phyloP scores from a whole-genome alignment of 2,797 vertebrate species.

The Ateles fusciceps region DNA sequence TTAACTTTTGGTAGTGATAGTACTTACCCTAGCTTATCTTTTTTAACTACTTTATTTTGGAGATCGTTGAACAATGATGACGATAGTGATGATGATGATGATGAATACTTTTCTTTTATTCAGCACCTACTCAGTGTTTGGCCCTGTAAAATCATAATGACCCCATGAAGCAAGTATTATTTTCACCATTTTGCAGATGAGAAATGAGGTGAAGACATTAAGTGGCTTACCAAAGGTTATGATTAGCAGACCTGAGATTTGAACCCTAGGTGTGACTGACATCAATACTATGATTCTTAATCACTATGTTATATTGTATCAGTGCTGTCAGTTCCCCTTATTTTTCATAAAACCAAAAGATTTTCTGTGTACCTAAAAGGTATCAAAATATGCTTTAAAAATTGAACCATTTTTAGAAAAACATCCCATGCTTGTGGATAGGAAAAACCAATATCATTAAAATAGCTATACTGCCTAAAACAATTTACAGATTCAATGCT shows the following conservation, averaged over 20 bases:
- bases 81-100: not conserved
- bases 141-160: not conserved
- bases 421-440: too few species aligned
- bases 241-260: not conserved
- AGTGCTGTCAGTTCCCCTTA: not conserved
- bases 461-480: too few species aligned
- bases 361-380: not conserved
- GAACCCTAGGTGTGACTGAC: not conserved
- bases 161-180: not conserved
- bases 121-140: not conserved
- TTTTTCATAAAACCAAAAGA: conserved; percentile 28
- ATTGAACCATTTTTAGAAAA: too few species aligned
- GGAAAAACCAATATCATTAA: too few species aligned
- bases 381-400: conserved; percentile 13
- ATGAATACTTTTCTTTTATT: not conserved
- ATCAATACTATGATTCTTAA: not conserved
- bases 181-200: not conserved
- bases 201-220: not conserved
- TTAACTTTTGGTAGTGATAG: not conserved
- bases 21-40: not conserved
- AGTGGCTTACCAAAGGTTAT: not conserved
- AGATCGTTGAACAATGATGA: not conserved
- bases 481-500: too few species aligned
- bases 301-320: not conserved
- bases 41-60: not conserved